A percentile compares a stretch with the other conserved stretches of the same genome.
These are phyloP conservation scores for Bovichtus variegatus DNA, from an alignment of 2,797 vertebrate species.

Conservation along the genomic window DNA sequence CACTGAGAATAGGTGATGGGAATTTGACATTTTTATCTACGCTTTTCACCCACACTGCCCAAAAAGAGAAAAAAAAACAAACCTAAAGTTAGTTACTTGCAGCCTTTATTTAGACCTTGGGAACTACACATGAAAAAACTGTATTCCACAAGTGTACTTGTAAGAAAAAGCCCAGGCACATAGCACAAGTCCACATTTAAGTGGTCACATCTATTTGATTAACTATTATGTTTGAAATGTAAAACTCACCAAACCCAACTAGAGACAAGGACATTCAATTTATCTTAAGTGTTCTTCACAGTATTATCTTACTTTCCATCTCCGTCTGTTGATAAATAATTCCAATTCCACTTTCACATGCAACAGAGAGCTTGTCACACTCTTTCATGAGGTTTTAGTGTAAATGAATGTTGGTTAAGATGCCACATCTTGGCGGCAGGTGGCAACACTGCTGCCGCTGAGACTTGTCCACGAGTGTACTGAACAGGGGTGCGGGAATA, in stretches of 20 bases:
- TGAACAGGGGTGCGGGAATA: slow-evolving; percentile 11
- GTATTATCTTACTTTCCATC: neutral
- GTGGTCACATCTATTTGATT: too few relatives aligned
- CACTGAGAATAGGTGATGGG: neutral
- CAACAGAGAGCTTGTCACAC: slow-evolving; percentile 12
- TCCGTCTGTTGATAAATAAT: slow-evolving; percentile 17
- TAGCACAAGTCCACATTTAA: too few relatives aligned
- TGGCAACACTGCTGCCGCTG: neutral
- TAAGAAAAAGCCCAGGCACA: neutral
- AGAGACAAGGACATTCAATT: neutral
- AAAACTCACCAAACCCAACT: neutral
- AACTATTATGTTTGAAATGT: neutral
- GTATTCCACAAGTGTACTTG: neutral
- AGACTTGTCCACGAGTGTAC: slow-evolving; percentile 5
- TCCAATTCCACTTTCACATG: neutral
- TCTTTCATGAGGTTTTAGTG: neutral
- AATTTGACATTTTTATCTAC: neutral
- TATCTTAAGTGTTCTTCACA: neutral
- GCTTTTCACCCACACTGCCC: neutral
- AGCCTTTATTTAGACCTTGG: neutral
- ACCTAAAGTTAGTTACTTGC: neutral
- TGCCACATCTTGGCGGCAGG: neutral
- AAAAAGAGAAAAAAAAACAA: neutral
- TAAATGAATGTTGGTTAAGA: slow-evolving; percentile 8
- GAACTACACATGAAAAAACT: neutral